phyloP scores from a whole-genome alignment of 2,113 vertebrate genomes.

The Bubalus kerabau region DNA sequence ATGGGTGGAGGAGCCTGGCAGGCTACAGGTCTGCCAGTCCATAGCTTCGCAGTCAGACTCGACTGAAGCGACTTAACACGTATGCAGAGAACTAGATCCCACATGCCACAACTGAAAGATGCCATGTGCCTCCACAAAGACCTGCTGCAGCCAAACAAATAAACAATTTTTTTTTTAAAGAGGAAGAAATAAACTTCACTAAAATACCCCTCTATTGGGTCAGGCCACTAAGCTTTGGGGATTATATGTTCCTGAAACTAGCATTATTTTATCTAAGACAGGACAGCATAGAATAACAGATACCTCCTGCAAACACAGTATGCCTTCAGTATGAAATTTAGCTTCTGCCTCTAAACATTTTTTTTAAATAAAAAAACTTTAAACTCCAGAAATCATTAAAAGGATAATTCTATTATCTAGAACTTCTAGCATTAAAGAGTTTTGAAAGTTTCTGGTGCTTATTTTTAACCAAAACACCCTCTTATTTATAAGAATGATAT shows the following conservation, averaged over 20 bases:
- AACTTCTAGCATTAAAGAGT: background rate
- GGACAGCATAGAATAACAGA: background rate
- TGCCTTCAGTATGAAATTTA: background rate
- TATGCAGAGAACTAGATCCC: background rate
- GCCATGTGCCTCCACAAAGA: background rate
- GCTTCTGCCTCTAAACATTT: background rate
- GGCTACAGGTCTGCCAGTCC: background rate
- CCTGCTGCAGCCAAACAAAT: background rate
- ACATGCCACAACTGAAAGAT: background rate
- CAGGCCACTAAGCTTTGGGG: background rate
- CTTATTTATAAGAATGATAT: background rate
- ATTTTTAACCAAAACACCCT: background rate
- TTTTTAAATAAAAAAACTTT: background rate
- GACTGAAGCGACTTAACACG: background rate
- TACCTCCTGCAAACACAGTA: background rate
- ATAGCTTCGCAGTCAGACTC: background rate
- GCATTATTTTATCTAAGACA: background rate
- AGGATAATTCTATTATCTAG: background rate
- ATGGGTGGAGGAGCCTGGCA: background rate
- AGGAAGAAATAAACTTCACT: background rate
- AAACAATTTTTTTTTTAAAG: background rate
- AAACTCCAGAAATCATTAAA: background rate
- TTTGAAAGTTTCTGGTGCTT: background rate
- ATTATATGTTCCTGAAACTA: background rate
- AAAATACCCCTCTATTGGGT: fast-evolving